Base-by-base conservation (phyloP, 2,888 invertebrate species). In the Polyommatus iphigenia region DNA sequence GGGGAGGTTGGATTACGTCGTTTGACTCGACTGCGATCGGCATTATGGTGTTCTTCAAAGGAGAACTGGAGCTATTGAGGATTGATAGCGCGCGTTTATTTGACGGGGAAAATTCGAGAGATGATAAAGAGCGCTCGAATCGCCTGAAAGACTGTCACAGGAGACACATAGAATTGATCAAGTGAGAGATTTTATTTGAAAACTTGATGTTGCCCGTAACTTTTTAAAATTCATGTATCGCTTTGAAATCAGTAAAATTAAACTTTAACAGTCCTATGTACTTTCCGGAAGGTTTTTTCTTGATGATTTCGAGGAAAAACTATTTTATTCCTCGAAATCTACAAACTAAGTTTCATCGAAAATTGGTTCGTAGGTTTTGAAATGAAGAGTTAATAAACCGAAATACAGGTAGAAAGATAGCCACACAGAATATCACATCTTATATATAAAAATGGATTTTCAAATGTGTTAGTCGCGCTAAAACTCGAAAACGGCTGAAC, bases 1-100 rank as follows among this genome's bases (percentile, higher is more conserved):
- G 91, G 0, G 90, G 90, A 0, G 92, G 92, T 0, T 93, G 91
- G 92, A 92, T 93, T 6, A 91, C 91, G 0, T 90, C 92, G 0
- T 92, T 90, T 76, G 93, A 93, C 79, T 88, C 90, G 0, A 91
- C 89, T 50, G 88, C 92, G 0, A 89, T 93, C 82, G 92, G 91
- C 0, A 89, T 90, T 0, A 93, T 93, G 93, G 90, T 92, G 0
- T 93, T 92, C 81, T 90, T 93, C 76, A 90, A 84, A 85, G 85
- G 86, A 8, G 92, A 92, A 80, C 77, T 93, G 59, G 88, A 91
- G 78, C 78, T 92, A 50, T 78, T 93, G 10, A 88, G 85, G 76
- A 85, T 86, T 18, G 91, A 92, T 81, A 87, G 88, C 20, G 78
- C 82, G 1, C 78, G 85, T 76, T 87, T 93, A 20, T 93, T 91